These are phyloP conservation scores for Phyllostomus discolor DNA, from an alignment of 2,113 vertebrate species.

Conservation along the genomic window DNA sequence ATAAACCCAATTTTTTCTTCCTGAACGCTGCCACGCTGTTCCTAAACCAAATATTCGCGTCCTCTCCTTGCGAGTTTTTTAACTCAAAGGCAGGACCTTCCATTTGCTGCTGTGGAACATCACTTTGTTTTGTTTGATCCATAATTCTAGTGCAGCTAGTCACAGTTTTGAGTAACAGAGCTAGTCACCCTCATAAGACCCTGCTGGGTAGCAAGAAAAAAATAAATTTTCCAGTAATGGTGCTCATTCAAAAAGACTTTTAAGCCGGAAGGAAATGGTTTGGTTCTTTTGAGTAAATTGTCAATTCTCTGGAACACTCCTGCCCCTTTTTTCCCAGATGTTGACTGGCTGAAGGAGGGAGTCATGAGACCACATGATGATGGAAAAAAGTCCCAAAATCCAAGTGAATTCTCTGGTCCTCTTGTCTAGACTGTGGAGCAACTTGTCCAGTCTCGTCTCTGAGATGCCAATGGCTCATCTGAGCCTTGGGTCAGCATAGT, in stretches of 20 bases:
- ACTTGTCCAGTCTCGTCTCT: background rate
- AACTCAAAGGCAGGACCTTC: background rate
- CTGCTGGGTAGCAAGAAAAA: background rate
- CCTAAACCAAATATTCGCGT: conserved; percentile 37
- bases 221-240: background rate
- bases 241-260: conserved; percentile 2
- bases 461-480: background rate
- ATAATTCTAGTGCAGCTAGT: background rate
- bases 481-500: background rate
- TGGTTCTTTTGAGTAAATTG: background rate
- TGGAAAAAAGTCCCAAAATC: background rate
- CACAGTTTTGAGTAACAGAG: conserved; percentile 6
- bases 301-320: background rate
- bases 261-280: background rate
- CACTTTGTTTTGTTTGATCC: conserved; percentile 34
- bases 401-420: background rate
- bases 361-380: background rate
- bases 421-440: background rate
- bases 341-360: background rate
- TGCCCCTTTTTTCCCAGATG: background rate
- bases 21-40: background rate
- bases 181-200: background rate
- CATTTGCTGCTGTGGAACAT: background rate
- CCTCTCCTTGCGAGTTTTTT: conserved; percentile 13
- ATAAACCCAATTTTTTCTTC: conserved; percentile 57